Evolutionary conservation across 2,888 invertebrate genomes (phyloP).

Genomic region (Vannuccia rotundouncinata): DNA sequence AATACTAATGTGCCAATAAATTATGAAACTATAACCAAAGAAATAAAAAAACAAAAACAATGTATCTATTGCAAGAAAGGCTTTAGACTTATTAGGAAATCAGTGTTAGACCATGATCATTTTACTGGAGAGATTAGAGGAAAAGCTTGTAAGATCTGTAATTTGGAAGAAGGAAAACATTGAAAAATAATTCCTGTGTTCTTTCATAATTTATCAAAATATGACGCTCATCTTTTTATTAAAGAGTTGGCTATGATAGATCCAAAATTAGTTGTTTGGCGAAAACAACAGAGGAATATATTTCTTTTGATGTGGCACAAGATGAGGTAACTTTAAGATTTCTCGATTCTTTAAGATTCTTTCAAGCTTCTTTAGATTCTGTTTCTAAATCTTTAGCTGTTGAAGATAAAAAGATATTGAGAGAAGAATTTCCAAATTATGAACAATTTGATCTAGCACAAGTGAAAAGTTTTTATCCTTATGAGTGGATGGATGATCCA

Average conservation of each 20-base stretch:
- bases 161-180: not conserved
- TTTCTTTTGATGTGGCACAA: too few relatives aligned
- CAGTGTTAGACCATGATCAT: not conserved
- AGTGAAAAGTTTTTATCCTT: too few relatives aligned
- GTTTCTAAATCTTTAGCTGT: not conserved
- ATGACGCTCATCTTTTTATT: slow-evolving; percentile 34
- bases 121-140: not conserved
- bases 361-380: not conserved
- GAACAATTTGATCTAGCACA: too few relatives aligned
- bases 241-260: not conserved
- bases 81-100: too few relatives aligned
- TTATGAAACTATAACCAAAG: too few relatives aligned
- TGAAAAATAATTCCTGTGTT: slow-evolving; percentile 29
- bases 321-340: not conserved
- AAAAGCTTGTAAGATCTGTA: not conserved
- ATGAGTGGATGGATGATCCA: not conserved
- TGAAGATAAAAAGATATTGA: not conserved
- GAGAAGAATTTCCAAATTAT: not conserved
- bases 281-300: too few relatives aligned
- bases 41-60: too few relatives aligned
- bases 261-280: not conserved
- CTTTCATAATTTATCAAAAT: slow-evolving; percentile 34
- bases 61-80: too few relatives aligned
- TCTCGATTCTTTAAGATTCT: not conserved
- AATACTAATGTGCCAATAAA: not conserved